Evolutionary conservation across 2,113 vertebrate genomes (phyloP), one percentile per base, ranked within the genome.

Genomic region (Spea multiplicata): DNA sequence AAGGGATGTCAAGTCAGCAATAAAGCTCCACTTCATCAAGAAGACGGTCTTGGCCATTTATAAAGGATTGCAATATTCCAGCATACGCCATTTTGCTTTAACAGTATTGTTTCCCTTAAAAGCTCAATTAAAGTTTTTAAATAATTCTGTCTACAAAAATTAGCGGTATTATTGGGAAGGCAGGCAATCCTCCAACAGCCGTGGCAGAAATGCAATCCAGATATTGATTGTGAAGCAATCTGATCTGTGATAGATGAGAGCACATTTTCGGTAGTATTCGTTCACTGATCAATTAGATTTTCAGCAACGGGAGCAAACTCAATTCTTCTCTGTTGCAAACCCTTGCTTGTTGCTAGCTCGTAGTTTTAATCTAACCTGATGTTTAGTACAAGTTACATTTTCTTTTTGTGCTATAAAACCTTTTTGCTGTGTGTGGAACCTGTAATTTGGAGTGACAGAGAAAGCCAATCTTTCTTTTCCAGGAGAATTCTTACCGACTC

Each of bases 221-320:
- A 88, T 97, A 98, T 98, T 94, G 97, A 99, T 98, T 96, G 91
- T 89, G 91, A 94, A 95, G 93, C 93, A 94, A 94, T 95, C 94
- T 94, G 84, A 88, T 93, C 92, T 91, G 90, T 95, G 94, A 96
- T 95, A 94, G 96, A 99, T 97, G 96, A 94, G 95, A 93, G 88
- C 85, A 89, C 89, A 92, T 91, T 94, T 91, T 89, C 91, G 89
- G 91, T 92, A 95, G 89, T 94, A 93, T 93, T 95, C 92, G 93
- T 95, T 96, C 95, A 96, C 91, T 96, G 95, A 98, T 99, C 96
- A 97, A 98, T 99, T 96, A 97, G 94, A 91, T 91, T 97, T 95
- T 95, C 96, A 96, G 93, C 94, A 92, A 90, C 91, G 92, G 88
- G 94, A 92, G 91, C 83, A 95, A 97, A 98, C 96, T 96, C 94